Evolutionary conservation across 2,888 invertebrate species (phyloP), one percentile per base, ranked within the genome.

Genomic region (Athalia circularis): DNA sequence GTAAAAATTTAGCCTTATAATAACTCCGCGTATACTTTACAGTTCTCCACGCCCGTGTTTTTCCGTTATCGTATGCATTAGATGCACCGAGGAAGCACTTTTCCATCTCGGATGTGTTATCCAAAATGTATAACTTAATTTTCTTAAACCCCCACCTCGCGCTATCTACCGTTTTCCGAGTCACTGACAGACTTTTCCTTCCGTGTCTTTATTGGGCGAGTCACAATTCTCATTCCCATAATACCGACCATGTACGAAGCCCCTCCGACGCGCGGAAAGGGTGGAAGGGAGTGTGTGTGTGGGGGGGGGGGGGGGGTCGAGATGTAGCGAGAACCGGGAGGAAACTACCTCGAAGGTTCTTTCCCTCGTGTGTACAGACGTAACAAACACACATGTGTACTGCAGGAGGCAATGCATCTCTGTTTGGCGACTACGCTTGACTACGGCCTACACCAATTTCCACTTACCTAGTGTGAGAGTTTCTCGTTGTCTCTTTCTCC

Each of bases 371-470:
- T 50, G 47, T 57, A 8, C 72, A 13, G 62, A 80, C 47, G 29
- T 29, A 29, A 29, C 29, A 29, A 29, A 29, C 2, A 29, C 29
- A 29, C 2, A 29, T 29, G 2, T 29, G 29, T 29, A 29, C 0
- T 29, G 29, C 29, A 29, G 29, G 29, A 29, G 47, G 76, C 65
- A 74, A 80, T 81, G 80, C 80, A 79, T 78, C 80, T 80, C 80
- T 82, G 82, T 85, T 85, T 84, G 83, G 80, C 80, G 81, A 80
- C 79, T 70, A 61, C 50, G 62, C 50, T 54, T 43, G 29, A 50
- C 62, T 75, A 80, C 79, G 81, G 83, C 82, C 84, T 87, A 87
- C 87, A 87, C 79, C 85, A 85, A 86, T 87, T 87, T 85, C 84
- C 85, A 87, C 87, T 87, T 87, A 87, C 83, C 61, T n/a, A 50